Base-by-base conservation (phyloP, 2,113 vertebrate species). In the Clarias batrachus region DNA sequence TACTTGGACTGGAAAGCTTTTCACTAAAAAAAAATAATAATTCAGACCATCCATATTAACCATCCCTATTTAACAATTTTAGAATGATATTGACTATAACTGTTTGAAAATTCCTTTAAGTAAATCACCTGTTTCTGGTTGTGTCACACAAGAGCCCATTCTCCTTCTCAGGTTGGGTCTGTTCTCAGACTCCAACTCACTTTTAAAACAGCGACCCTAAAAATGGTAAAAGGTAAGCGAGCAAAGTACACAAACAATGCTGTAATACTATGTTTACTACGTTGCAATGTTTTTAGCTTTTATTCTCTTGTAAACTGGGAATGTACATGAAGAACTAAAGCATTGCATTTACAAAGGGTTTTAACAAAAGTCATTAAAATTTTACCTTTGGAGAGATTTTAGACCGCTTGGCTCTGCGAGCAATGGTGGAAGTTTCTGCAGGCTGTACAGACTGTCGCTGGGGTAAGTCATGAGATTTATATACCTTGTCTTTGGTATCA, bases 401-500 rank as follows among this genome's bases (percentile, higher is more conserved):
- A 71, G 97, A 92, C 89, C 98, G 96, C 65, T 99, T 99, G 1
- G 98, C 97, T 8, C 98, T 91, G 17, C 98, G 97, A 10, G 97
- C 97, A 0, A 97, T 96, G 17, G 95, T 95, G 85, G 97, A 97
- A 1, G 93, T 97, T 88, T 99, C 97, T 0, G 90, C 93, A 0
- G 95, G 97, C 54, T 95, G 96, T 16, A 99, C 96, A 57, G 96
- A 97, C 91, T 99, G 98, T 56, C 98, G 93, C 94, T 99, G 98
- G 0, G 96, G 96, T 88, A 99, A 96, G 87, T 97, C 98, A 1
- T 99, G 98, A 80, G 98, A 97, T 6, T 97, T 99, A 90, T 99
- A 99, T 65, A 98, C 98, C 93, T 97, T 97, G 92, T 99, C 98
- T 94, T 98, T 99, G 13, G 96, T 96, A 94, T 97, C 96, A 88